Conservation (phyloP, 2,888 invertebrate species). For the Noctua janthina region DNA sequence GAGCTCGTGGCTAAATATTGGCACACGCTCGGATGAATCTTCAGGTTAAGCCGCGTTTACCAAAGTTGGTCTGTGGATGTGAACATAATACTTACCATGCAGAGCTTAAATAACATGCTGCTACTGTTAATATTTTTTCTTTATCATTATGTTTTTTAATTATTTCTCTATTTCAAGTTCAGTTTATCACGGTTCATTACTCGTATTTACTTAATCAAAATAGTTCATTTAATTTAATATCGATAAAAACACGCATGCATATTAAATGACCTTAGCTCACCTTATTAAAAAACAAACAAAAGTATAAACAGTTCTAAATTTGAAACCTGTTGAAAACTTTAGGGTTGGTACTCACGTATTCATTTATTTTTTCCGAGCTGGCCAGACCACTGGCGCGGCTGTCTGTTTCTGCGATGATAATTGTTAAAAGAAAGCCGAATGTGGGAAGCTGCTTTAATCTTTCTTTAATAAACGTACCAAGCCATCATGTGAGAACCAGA, state of each 20-base stretch:
- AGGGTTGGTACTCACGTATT: neutral
- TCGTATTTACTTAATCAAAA: constrained; percentile 1
- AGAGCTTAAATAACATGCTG: neutral
- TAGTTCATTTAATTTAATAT: constrained; percentile 8
- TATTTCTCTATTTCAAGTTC: neutral
- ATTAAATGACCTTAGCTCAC: constrained; percentile 13
- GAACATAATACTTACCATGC: no score
- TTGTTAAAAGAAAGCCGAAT: no score
- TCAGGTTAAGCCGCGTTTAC: no score
- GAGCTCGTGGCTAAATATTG: no score
- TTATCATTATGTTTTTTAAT: neutral
- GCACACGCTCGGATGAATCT: no score
- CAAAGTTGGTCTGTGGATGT: no score
- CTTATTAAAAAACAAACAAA: constrained; percentile 29
- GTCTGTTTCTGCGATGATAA: no score
- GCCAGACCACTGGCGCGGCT: no score
- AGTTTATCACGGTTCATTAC: neutral
- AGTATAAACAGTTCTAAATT: constrained; percentile 30
- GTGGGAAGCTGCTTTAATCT: no score
- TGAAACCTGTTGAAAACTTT: constrained; percentile 49
- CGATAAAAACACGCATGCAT: constrained; percentile 29
- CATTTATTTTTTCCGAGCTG: neutral
- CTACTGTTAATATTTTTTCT: neutral
- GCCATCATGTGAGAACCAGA: no score
- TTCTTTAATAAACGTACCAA: no score